Conservation (phyloP, 2,113 vertebrate genomes). For the Indicator indicator region DNA sequence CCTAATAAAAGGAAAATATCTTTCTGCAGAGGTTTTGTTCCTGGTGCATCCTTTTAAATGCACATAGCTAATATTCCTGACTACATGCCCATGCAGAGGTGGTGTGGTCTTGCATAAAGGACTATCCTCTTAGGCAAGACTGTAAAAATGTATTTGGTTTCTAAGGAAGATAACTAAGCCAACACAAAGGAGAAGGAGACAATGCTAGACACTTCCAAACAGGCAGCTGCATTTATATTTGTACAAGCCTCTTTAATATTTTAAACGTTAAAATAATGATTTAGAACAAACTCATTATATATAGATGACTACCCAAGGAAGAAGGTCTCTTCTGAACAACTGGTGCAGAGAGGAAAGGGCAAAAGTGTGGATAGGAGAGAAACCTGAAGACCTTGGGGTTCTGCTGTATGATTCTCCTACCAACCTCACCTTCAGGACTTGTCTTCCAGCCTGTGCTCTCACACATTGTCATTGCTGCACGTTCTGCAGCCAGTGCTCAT, state of each 20-base stretch:
- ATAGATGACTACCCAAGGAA: background rate
- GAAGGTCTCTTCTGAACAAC: rapidly evolving
- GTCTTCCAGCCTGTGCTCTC: background rate
- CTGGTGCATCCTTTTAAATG: background rate
- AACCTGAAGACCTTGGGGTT: background rate
- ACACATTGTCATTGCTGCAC: background rate
- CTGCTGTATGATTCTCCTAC: background rate
- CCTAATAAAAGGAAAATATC: background rate
- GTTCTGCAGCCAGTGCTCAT: background rate
- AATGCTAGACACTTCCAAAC: background rate
- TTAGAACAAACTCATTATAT: background rate
- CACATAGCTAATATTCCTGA: background rate
- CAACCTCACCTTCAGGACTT: background rate
- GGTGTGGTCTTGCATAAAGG: background rate
- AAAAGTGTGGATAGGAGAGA: background rate
- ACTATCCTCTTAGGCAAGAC: background rate
- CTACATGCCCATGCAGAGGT: background rate
- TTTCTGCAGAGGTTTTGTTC: slow-evolving; percentile 5
- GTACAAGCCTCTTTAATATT: background rate
- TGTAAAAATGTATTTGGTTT: slow-evolving; percentile 14
- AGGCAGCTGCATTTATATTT: background rate
- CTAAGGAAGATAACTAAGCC: background rate
- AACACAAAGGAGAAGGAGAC: background rate
- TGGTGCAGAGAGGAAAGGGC: background rate
- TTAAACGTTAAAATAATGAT: background rate